Evolutionary conservation across 2,113 vertebrate species (phyloP), one percentile per base, ranked within the genome.

Genomic region (Peucedramus taeniatus): DNA sequence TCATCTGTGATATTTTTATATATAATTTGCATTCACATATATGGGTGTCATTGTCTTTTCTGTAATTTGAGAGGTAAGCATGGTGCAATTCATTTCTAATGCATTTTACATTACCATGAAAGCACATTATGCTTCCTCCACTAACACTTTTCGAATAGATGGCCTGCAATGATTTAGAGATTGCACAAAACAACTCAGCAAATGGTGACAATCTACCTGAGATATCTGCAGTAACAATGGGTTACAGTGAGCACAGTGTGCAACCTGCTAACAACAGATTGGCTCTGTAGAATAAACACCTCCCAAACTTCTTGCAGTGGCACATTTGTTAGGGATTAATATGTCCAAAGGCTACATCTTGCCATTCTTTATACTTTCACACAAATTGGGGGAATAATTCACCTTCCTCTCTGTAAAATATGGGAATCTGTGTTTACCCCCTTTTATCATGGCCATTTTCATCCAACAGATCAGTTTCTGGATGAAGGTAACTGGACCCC

Each of bases 41-140:
- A 96, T 87, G 95, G 94, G 84, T 95, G 53, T 97, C 96, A 96
- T 98, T 97, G 97, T 97, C 96, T 97, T 97, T 96, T 93, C 92
- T 87, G 61, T 94, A 95, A 97, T 94, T 96, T 96, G 97, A 96
- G 96, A 96, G 84, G 91, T 96, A 97, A 96, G 77, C 91, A 95
- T 96, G 87, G 83, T 70, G 87, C 89, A 94, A 97, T 97, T 97
- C 94, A 89, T 94, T 97, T 97, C 94, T 97, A 97, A 97, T 97
- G 96, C 95, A 95, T 94, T 96, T 96, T 96, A 89, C 93, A 96
- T 97, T 97, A 97, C 91, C 95, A 91, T 96, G 94, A 97, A 96
- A 97, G 96, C 96, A 93, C 78, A 96, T 97, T 92, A 94, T 94
- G 89, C 56, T 91, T 89, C 59, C n/a, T 95, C 71, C 80, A 57